Evolutionary conservation across 2,113 vertebrate species (phyloP).

Genomic region (Camelus bactrianus): DNA sequence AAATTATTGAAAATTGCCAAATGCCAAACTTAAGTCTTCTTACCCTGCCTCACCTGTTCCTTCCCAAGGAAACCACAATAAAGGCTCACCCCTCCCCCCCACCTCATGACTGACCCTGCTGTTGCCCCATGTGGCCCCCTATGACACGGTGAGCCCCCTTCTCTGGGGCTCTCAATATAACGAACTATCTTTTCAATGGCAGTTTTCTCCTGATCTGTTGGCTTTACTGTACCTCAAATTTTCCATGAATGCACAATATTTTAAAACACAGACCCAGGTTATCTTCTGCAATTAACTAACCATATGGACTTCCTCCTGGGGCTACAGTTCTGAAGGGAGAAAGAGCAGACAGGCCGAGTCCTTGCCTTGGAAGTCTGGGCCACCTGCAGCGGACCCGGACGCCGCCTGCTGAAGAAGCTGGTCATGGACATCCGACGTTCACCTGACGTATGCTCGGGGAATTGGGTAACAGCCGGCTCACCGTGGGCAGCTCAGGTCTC

Average conservation of each 20-base stretch:
- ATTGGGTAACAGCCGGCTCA: not conserved
- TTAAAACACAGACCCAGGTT: not conserved
- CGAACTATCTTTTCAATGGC: not conserved
- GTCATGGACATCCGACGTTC: not conserved
- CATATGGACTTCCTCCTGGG: not conserved
- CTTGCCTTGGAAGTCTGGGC: not conserved
- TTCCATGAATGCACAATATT: not conserved
- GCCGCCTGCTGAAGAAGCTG: not conserved
- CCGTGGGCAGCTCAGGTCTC: not conserved
- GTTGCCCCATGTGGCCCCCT: accelerated
- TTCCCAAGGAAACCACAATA: not conserved
- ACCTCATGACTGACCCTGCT: no score
- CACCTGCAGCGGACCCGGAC: not conserved
- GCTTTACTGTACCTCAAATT: no score
- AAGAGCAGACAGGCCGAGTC: not conserved
- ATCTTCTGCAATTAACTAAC: not conserved
- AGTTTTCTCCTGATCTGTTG: not conserved
- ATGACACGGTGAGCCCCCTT: accelerated
- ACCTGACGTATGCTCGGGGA: not conserved
- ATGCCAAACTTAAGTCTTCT: not conserved
- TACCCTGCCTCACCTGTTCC: not conserved
- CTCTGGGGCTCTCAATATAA: not conserved
- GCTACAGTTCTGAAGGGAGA: not conserved
- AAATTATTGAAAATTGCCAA: not conserved
- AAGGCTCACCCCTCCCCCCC: not conserved